Evolutionary conservation across 2,888 invertebrate species (phyloP), one percentile per base, ranked within the genome.

Genomic region (Entomobrya multifasciata): DNA sequence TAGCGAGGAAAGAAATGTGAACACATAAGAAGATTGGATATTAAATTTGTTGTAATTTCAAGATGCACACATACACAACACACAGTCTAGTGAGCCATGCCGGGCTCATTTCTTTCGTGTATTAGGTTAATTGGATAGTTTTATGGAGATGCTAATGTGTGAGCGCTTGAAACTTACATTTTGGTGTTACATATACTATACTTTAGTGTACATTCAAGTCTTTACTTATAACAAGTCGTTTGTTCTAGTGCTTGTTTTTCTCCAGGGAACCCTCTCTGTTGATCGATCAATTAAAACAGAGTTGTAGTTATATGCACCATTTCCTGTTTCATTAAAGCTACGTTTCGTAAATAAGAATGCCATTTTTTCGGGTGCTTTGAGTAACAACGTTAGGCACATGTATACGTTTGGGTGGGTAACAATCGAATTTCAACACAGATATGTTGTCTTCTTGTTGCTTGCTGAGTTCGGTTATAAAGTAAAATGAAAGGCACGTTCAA

Each of bases 11-110:
- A 27, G 2, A 57, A 55, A 44, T 74, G 52, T 27, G 25, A n/a
- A 52, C 52, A 20, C 52, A 20, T 36, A 49, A 74, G 74, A 36
- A 74, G 52, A 52, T 79, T 65, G 65, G 62, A 44, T 41, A 79
- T 79, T 67, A 47, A 65, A 79, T 65, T 79, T 79, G 10, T 30
- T 47, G 57, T 81, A 81, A 67, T 70, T 81, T 81, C 13, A 41
- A 27, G 41, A 70, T 81, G 44, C 41, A 36, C 57, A 27, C 67
- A 41, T n/a, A n/a, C n/a, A 25, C 8, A 13, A 60, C 20, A 11
- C 20, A 65, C 67, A 44, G 6, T 2, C 5, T 6, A 36, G 8
- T 36, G 8, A 36, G 8, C 36, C 36, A 36, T 4, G 8, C 36
- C 8, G 36, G 15, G 22, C 41, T 70, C 52, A 55, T 81, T 81